Conservation (phyloP, 2,113 vertebrate species). For the Ochotona princeps region DNA sequence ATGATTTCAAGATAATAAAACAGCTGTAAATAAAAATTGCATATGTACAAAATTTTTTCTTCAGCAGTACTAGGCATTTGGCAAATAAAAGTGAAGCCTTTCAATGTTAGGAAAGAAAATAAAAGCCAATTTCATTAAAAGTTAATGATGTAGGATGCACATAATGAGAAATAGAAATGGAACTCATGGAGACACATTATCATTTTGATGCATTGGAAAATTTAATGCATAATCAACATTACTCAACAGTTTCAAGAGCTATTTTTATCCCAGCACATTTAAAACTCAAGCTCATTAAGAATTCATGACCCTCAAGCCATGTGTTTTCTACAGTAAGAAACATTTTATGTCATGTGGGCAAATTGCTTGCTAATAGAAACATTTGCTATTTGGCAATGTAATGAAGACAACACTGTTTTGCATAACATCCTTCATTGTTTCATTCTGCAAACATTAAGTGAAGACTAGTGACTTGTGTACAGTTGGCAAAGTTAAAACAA, state of each 20-base stretch:
- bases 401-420: not conserved
- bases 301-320: conserved; percentile 78
- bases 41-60: not conserved
- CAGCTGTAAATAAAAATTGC: conserved; percentile 29
- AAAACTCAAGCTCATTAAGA: conserved; percentile 79
- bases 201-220: conserved; percentile 66
- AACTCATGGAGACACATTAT: conserved; percentile 80
- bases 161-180: conserved; percentile 77
- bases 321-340: conserved; percentile 75
- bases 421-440: not conserved
- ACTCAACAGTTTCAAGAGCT: conserved; percentile 65
- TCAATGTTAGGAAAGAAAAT: conserved; percentile 64
- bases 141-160: conserved; percentile 75
- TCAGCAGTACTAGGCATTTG: conserved; percentile 30
- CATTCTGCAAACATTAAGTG: not conserved
- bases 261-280: conserved; percentile 78
- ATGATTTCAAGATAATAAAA: conserved; percentile 29
- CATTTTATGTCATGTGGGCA: conserved; percentile 68
- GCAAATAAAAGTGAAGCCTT: conserved; percentile 39
- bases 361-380: conserved; percentile 67
- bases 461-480: not conserved
- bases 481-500: not conserved
- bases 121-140: conserved; percentile 79
- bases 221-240: conserved; percentile 74
- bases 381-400: not conserved